phyloP scores from a whole-genome alignment of 2,888 invertebrate species.

The Balanococcus diminutus region DNA sequence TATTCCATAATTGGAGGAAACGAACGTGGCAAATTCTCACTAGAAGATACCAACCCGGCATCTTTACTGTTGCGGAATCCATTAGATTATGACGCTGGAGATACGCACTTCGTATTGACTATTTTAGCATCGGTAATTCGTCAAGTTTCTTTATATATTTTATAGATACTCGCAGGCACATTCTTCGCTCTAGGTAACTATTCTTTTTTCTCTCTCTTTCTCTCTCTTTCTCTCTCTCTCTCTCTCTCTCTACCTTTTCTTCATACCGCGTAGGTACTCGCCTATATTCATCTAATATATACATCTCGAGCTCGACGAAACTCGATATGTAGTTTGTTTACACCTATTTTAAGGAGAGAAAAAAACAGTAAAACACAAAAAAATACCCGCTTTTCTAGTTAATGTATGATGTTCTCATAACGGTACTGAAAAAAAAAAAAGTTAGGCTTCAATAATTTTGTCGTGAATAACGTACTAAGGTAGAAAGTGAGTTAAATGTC shows the following conservation, averaged over 20 bases:
- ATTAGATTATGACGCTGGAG: constrained; percentile 81
- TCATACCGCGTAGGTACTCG: not conserved
- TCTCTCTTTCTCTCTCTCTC: too few species aligned
- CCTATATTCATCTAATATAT: not conserved
- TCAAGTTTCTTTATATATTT: not conserved
- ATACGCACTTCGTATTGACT: constrained; percentile 74
- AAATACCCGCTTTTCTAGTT: constrained; percentile 21
- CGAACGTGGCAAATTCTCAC: constrained; percentile 74
- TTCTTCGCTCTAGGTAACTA: not conserved
- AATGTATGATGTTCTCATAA: constrained; percentile 28
- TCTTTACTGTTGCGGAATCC: constrained; percentile 74
- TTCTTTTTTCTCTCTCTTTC: not conserved
- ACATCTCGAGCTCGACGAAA: not conserved
- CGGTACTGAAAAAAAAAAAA: constrained; percentile 31
- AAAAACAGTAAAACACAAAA: not conserved
- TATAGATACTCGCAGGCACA: not conserved
- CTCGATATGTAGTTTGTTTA: not conserved
- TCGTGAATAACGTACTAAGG: constrained; percentile 26
- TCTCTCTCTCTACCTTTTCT: too few species aligned
- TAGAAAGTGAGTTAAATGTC: constrained; percentile 42
- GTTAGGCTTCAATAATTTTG: constrained; percentile 38
- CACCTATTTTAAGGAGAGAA: not conserved
- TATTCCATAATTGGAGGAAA: constrained; percentile 78
- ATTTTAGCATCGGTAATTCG: constrained; percentile 74
- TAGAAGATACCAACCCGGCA: constrained; percentile 81